These are phyloP conservation scores for Mechanitis messenoides DNA, from an alignment of 2,888 invertebrate species.

Conservation along the genomic window DNA sequence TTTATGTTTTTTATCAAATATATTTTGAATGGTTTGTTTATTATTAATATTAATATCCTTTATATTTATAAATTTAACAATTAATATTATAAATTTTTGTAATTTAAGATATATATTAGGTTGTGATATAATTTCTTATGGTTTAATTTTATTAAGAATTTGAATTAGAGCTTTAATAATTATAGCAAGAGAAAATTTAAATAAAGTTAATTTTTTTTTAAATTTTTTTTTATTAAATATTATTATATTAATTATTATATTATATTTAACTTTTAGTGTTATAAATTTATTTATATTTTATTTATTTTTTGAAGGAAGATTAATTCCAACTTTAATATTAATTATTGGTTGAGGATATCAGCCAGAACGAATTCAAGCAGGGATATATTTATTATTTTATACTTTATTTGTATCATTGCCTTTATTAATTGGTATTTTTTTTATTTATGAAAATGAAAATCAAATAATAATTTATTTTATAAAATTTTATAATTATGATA, in stretches of 20 bases:
- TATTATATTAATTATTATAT: slow-evolving; percentile 71
- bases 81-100: slow-evolving; percentile 50
- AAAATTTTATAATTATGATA: slow-evolving; percentile 57
- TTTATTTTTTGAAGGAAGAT: slow-evolving; percentile 82
- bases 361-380: slow-evolving; percentile 81
- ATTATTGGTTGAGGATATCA: slow-evolving; percentile 83
- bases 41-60: slow-evolving; percentile 69
- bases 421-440: slow-evolving; percentile 77
- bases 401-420: slow-evolving; percentile 82
- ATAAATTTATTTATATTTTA: slow-evolving; percentile 81
- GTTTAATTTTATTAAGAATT: slow-evolving; percentile 75
- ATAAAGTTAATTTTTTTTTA: slow-evolving; percentile 58
- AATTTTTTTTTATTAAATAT: slow-evolving; percentile 73
- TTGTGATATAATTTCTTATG: slow-evolving; percentile 73
- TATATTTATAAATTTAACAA: slow-evolving; percentile 61
- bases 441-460: slow-evolving; percentile 56
- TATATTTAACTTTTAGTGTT: slow-evolving; percentile 75
- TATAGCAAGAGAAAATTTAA: slow-evolving; percentile 73
- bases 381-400: slow-evolving; percentile 82
- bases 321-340: slow-evolving; percentile 81
- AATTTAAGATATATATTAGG: slow-evolving; percentile 65
- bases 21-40: slow-evolving; percentile 74
- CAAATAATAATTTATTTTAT: slow-evolving; percentile 74
- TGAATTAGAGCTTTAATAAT: slow-evolving; percentile 79
- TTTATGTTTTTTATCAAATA: slow-evolving; percentile 67